A percentile compares a stretch with the other conserved stretches of the same genome.
These are phyloP conservation scores for Polydrusus tereticollis DNA, from an alignment of 2,888 invertebrate genomes.

Conservation along the genomic window DNA sequence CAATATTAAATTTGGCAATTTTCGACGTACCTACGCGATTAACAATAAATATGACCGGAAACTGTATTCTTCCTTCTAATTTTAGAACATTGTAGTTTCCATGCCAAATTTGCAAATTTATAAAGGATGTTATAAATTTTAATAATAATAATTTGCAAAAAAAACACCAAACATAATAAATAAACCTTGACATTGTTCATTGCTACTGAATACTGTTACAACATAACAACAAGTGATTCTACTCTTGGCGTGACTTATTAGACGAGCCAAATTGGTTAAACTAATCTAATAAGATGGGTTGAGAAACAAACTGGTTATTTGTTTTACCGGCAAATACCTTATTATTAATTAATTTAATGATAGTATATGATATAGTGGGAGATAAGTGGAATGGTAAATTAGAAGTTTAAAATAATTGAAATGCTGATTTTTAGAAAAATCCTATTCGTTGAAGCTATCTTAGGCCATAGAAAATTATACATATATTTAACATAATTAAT, in stretches of 20 bases:
- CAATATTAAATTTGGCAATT: too few relatives aligned
- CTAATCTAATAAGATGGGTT: neutral
- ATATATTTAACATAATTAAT: too few relatives aligned
- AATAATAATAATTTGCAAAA: neutral
- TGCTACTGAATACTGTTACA: slow-evolving; percentile 12
- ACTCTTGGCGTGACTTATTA: slow-evolving; percentile 19
- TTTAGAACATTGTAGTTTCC: neutral
- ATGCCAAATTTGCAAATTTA: neutral
- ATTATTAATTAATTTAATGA: neutral
- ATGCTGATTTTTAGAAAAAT: too few relatives aligned
- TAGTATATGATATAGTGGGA: too few relatives aligned
- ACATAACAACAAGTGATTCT: slow-evolving; percentile 1
- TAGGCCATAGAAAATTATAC: too few relatives aligned
- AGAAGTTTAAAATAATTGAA: too few relatives aligned
- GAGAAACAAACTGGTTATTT: slow-evolving; percentile 1
- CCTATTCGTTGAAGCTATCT: too few relatives aligned
- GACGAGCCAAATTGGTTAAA: slow-evolving; percentile 2
- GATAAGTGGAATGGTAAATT: too few relatives aligned
- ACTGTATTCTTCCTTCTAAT: neutral
- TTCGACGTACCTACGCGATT: too few relatives aligned
- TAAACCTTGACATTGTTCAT: slow-evolving; percentile 20
- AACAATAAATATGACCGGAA: neutral
- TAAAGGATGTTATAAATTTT: neutral
- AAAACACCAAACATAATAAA: neutral
- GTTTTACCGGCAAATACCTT: neutral